Evolutionary conservation across 2,888 invertebrate genomes (phyloP).

Genomic region (Coenonympha glycerion): DNA sequence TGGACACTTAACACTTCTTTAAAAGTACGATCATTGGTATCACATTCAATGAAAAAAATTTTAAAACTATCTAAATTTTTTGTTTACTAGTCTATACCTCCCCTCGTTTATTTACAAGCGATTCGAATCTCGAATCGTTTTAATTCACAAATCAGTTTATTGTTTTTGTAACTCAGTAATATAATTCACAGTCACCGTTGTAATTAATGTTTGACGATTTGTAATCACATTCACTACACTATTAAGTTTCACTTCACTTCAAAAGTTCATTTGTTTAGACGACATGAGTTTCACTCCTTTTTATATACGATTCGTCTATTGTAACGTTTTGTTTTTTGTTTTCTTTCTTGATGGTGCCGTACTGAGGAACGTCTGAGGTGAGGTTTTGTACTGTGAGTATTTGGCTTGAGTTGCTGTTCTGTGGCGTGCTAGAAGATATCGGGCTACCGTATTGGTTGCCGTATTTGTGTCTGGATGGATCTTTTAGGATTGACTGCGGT

Average conservation of each 20-base stretch:
- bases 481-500: slow-evolving; percentile 79
- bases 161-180: no score
- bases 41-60: slow-evolving; percentile 60
- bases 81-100: slow-evolving; percentile 44
- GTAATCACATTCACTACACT: slow-evolving; percentile 6
- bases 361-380: slow-evolving; percentile 67
- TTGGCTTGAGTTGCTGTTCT: slow-evolving; percentile 62
- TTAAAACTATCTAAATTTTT: slow-evolving; percentile 60
- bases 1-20: slow-evolving; percentile 38
- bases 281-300: slow-evolving; percentile 65
- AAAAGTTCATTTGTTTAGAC: slow-evolving; percentile 41
- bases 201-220: slow-evolving; percentile 1
- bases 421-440: slow-evolving; percentile 62
- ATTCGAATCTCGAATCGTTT: neutral
- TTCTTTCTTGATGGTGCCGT: slow-evolving; percentile 72
- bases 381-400: slow-evolving; percentile 78
- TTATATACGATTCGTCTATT: slow-evolving; percentile 65
- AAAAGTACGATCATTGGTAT: slow-evolving; percentile 51
- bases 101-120: slow-evolving; percentile 49
- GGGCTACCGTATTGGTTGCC: slow-evolving; percentile 71
- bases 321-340: slow-evolving; percentile 72
- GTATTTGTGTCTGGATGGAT: slow-evolving; percentile 78
- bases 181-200: slow-evolving; percentile 9
- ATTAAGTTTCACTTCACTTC: slow-evolving; percentile 16
- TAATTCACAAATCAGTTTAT: no score